Evolutionary conservation across 2,797 vertebrate species (phyloP), one percentile per base, ranked within the genome.

Genomic region (Sebastiscus tertius): DNA sequence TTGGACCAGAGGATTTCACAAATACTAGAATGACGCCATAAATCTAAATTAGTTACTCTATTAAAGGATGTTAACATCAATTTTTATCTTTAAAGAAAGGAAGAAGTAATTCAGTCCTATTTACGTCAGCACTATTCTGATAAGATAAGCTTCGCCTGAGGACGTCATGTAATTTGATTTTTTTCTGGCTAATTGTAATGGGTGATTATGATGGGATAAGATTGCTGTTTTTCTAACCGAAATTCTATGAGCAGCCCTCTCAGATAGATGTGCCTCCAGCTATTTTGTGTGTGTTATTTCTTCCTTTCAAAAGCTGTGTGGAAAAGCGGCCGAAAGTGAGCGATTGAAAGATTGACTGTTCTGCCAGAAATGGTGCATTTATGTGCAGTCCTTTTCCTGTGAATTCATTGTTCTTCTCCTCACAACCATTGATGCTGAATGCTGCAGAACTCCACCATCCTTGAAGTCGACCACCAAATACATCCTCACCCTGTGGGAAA

Each of bases 401-500:
- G 63, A 76, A 65, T 76, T 26, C 20, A 26, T 14, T 16, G 8
- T 29, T 8, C 9, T 75, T 77, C 54, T 59, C 33, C 20, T 39
- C 5, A 3, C 24, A 55, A 2, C 46, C n/a, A 6, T 26, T 24
- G 26, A 34, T 11, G 34, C 60, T 20, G 18, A 39, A 46, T 46
- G 16, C 42, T 46, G 77, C 52, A 59, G 61, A 26, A n/a, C 24
- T 12, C 33, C 3, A 6, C 5, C 54, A 7, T 36, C 13, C 56
- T 73, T 2, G 2, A 18, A 14, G 5, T 42, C 5, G 1, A 31
- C 52, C n/a, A 11, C 55, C 71, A 36, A 84, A 77, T 65, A 62
- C 24, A 68, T 42, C 16, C 68, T 34, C 46, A 29, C 56, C 36
- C 68, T 77, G 87, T 88, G 85, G 71, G 86, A 88, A 86, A 67